Base-by-base conservation (phyloP, 2,888 invertebrate genomes). In the Euzetes globulus region DNA sequence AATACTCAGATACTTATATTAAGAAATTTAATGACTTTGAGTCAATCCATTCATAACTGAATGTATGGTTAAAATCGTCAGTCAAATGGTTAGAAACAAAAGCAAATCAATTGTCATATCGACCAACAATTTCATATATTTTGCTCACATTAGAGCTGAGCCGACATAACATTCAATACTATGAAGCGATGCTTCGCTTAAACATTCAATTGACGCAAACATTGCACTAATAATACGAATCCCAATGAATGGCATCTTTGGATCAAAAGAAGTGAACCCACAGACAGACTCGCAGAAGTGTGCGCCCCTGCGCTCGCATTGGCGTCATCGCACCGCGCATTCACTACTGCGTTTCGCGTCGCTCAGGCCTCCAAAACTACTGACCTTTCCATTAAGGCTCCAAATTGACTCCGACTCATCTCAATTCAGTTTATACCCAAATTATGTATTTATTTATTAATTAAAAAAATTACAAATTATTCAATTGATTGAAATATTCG, bases 171-270 rank as follows among this genome's bases (percentile, higher is more conserved):
- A 41, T 41, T 11, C 7, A 50, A 50, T 17, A 50, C n/a, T 50
- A 58, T 58, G 52, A 58, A 27, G 63, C 37, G 33, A 65, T 65
- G 70, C 70, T 70, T 70, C 70, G 70, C 45, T 25, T 47, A 25
- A 45, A 70, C 45, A 70, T 70, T 60, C 33, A 60, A 60, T 60
- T 70, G 70, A 70, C 70, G 70, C 70, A 70, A 70, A 45, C 70
- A 70, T 70, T 70, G 70, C 70, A 41, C 70, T 45, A 37, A 65
- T 58, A 58, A 50, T 58, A 58, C 22, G 58, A 27, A 58, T 58
- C 58, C 27, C 63, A 65, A 65, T 65, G 63, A 65, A 65, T 65
- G 63, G 63, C 63, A 65, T 65, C 63, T 29, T 17, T n/a, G 29
- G 33, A 65, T 29, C 63, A 65, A 65, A 65, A 58, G 58, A 58